Conservation (phyloP, 2,888 invertebrate genomes). For the Tigriopus californicus region DNA sequence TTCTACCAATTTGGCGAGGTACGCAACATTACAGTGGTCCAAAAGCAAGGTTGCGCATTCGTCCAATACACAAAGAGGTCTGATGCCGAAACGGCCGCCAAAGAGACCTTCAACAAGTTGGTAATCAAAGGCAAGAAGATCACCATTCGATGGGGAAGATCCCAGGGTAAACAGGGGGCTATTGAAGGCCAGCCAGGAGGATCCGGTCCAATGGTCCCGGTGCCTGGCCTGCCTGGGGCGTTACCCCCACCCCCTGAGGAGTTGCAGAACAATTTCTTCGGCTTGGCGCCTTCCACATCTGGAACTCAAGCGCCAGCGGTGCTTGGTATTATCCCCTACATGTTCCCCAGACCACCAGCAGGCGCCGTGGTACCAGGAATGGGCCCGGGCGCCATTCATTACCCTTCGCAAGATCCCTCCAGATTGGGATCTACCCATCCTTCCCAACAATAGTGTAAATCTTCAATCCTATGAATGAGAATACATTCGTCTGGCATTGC, state of each 20-base stretch:
- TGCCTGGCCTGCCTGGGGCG: slow-evolving; percentile 55
- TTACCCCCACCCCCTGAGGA: slow-evolving; percentile 43
- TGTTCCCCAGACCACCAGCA: neutral
- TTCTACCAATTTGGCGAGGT: slow-evolving; percentile 99
- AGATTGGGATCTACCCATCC: slow-evolving; percentile 48
- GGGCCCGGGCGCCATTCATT: slow-evolving; percentile 44
- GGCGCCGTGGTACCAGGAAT: slow-evolving; percentile 32
- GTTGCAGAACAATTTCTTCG: slow-evolving; percentile 41
- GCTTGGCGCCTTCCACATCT: slow-evolving; percentile 26
- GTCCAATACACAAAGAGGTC: slow-evolving; percentile 79
- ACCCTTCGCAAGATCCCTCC: slow-evolving; percentile 93
- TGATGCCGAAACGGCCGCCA: slow-evolving; percentile 82
- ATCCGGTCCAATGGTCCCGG: slow-evolving; percentile 40
- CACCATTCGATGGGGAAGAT: slow-evolving; percentile 96
- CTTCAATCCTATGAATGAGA: too few relatives aligned
- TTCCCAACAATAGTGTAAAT: too few relatives aligned
- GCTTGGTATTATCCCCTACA: neutral
- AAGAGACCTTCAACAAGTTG: slow-evolving; percentile 85
- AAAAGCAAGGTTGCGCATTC: slow-evolving; percentile 77
- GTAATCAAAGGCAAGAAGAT: slow-evolving; percentile 63
- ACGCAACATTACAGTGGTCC: slow-evolving; percentile 72
- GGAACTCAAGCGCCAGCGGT: neutral
- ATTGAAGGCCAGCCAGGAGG: slow-evolving; percentile 21
- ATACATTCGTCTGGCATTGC: neutral
- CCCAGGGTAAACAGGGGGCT: slow-evolving; percentile 51